Evolutionary conservation across 2,888 invertebrate species (phyloP).

Genomic region (Heteromyza rotundicornis): DNA sequence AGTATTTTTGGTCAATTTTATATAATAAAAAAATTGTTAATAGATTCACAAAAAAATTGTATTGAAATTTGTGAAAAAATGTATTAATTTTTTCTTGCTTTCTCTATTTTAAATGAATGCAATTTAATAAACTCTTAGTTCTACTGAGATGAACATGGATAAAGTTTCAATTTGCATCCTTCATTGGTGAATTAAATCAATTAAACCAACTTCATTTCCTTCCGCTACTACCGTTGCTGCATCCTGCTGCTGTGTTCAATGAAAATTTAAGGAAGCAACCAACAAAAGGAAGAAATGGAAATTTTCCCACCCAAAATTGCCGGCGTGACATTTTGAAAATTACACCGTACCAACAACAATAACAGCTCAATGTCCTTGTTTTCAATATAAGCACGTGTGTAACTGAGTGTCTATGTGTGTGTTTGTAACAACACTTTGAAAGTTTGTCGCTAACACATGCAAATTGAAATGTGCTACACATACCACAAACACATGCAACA

Average conservation of each 20-base stretch:
- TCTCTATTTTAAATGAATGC: too few relatives aligned
- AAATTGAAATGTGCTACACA: constrained; percentile 50
- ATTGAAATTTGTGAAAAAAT: too few relatives aligned
- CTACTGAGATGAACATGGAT: too few relatives aligned
- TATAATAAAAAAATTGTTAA: too few relatives aligned
- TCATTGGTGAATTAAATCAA: background rate
- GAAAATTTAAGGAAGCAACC: too few relatives aligned
- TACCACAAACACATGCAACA: background rate
- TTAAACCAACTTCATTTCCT: background rate
- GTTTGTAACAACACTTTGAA: constrained; percentile 48
- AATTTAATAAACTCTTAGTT: too few relatives aligned
- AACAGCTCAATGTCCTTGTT: constrained; percentile 30
- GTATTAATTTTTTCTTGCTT: too few relatives aligned
- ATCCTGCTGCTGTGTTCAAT: background rate
- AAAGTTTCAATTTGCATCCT: too few relatives aligned
- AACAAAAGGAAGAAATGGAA: too few relatives aligned
- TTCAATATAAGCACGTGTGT: constrained; percentile 29
- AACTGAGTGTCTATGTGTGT: constrained; percentile 15
- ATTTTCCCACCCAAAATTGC: background rate
- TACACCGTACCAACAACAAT: constrained; percentile 13
- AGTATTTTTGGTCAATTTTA: too few relatives aligned
- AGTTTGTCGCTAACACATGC: constrained; percentile 53
- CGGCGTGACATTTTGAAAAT: constrained; percentile 26
- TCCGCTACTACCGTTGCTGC: background rate
- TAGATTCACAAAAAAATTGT: too few relatives aligned